Base-by-base conservation (phyloP, 2,888 invertebrate species). In the Cantharis nigra region DNA sequence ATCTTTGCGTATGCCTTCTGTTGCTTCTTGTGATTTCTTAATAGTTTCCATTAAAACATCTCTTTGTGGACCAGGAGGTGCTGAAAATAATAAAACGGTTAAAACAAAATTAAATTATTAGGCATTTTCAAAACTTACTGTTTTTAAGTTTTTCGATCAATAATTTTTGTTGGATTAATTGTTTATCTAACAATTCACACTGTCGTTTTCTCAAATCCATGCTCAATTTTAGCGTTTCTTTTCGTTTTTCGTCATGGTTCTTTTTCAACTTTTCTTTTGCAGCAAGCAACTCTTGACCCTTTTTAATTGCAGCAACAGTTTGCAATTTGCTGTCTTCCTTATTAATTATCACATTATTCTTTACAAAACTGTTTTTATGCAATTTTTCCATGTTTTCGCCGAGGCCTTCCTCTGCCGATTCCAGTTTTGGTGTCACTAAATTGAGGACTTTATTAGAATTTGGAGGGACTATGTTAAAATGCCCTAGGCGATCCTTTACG, bases 161-260 rank as follows among this genome's bases (percentile, higher is more conserved):
- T 72, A 94, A 89, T 85, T 95, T 94, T 89, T 98, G 96, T 84
- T 97, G 96, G 33, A 94, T 93, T n/a, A 98, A 89, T 86, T 97
- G 96, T 79, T 95, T 96, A 80, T 96, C 94, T n/a, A 98, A 88
- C 78, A 98, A 87, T 80, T 95, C 95, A 84, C 96, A 96, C 80
- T 97, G 97, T 0, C 97, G 91, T 85, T 96, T 95, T 74, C 95
- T 93, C 84, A 97, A 89, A 84, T 97, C 95, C 82, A 93, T 92
- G 0, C 95, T 95, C 70, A 96, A 90, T 85, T 95, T 95, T 33
- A 94, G 87, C 2, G 94, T 93, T 80, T 94, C 94, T 83, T 94
- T 94, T 76, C 93, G 91, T 82, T 94, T 92, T 81, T 94, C 94
- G 83, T 95, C 94, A 81, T 94, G 93, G 78, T 93, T 93, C 84